Evolutionary conservation across 2,113 vertebrate species (phyloP), one percentile per base, ranked within the genome.

Genomic region (Indicator maculatus): DNA sequence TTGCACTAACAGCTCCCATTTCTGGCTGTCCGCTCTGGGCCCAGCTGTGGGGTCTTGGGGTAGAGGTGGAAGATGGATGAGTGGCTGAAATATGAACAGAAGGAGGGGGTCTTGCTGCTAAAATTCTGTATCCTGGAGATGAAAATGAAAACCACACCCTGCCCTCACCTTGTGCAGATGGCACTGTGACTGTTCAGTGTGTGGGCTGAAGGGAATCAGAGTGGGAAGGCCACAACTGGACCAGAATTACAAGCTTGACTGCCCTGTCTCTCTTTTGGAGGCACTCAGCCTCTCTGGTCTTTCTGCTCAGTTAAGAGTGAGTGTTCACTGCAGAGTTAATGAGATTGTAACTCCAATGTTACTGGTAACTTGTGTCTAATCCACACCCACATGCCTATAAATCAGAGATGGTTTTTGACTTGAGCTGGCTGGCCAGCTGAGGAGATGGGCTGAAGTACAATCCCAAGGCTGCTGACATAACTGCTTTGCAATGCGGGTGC

Each of bases 281-380:
- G 67, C 65, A 71, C 38, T 12, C 31, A 78, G 61, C 31, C 18
- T 71, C 69, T 33, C 53, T 79, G 75, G 60, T 79, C 69, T 85
- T 47, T 30, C 41, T 74, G 53, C 79, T 91, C 80, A 45, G 59
- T 89, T 85, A 52, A 52, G 71, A 16, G 23, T 85, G 91, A 69
- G 72, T 69, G 91, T 90, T 95, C 73, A 78, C 90, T 84, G 76
- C 66, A 66, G 69, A 86, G 39, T 82, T 96, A 96, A 88, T 79
- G 53, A 74, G 88, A 93, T 97, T 94, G 41, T 90, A 93, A 86
- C 65, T 74, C 56, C 56, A 72, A 65, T 52, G 39, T 82, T 93
- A 52, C 86, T 88, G 76, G 86, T 93, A 88, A 90, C 83, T 94
- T 86, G 53, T 91, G 50, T 73, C 6, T 88, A 86, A 83, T 70